Evolutionary conservation across 2,113 vertebrate species (phyloP), one percentile per base, ranked within the genome.

Genomic region (Salvator merianae): DNA sequence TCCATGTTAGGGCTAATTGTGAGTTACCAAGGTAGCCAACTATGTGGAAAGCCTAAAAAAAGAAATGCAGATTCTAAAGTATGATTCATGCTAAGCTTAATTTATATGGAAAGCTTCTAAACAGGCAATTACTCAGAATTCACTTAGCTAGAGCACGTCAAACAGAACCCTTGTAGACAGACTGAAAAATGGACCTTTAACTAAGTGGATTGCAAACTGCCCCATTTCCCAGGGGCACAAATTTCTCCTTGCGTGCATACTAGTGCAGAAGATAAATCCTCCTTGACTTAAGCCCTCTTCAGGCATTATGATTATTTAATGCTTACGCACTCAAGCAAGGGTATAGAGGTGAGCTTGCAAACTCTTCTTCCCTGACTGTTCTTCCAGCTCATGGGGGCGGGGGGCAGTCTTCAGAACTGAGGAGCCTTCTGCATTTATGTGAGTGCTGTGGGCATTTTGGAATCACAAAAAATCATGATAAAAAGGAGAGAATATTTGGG

Each of bases 21-120:
- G 0, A 59, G n/a, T 69, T 0, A 0, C 50, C 62, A 69, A 75
- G 70, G 83, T 53, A 89, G 47, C 74, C 77, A 66, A 16, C 22
- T 6, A 30, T 32, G 20, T 16, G 77, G 71, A 20, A 86, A 86
- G 20, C 24, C 26, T 24, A 34, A 47, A 78, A 84, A 62, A n/a
- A 4, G 68, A 47, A 47, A 55, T n/a, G 30, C 9, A 20, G 69
- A 79, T 79, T 63, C 36, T 38, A 79, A 76, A 50, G 8, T 79
- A 12, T 2, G 2, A 74, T 72, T 40, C 10, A 24, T n/a, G 50
- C 7, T 66, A 26, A 50, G 63, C 38, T 82, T 80, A 47, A 73
- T 85, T 85, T 73, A 84, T 78, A 88, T 30, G 82, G 53, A 34
- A 77, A 59, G 47, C 80, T 83, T 1, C 16, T 62, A 12, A 28